phyloP scores from a whole-genome alignment of 2,888 invertebrate genomes.

The Antheraea yamamai region DNA sequence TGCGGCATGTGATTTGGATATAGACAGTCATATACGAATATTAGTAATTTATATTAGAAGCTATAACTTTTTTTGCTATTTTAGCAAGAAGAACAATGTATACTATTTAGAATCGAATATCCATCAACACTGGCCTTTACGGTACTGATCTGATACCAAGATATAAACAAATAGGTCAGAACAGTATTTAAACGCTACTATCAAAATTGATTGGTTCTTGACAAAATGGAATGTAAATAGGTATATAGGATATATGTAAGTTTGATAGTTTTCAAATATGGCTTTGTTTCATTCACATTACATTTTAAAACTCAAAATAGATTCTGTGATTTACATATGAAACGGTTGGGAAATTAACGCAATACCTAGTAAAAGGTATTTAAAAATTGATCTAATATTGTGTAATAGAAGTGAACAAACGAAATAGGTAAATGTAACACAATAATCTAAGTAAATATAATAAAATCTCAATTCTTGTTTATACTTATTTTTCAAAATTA shows the following conservation, averaged over 20 bases:
- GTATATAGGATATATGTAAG: background rate
- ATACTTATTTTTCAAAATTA: background rate
- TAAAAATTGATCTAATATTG: too few relatives aligned
- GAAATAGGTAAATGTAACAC: too few relatives aligned
- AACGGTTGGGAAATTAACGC: too few relatives aligned
- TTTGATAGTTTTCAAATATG: background rate
- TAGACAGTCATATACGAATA: slow-evolving; percentile 15
- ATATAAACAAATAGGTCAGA: background rate
- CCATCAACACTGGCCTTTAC: background rate
- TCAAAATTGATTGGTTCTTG: background rate
- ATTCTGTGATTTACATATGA: too few relatives aligned
- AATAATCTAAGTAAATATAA: background rate
- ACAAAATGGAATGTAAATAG: background rate
- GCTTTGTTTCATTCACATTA: background rate
- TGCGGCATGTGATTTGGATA: slow-evolving; percentile 27
- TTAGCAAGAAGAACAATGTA: background rate
- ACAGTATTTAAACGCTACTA: too few relatives aligned
- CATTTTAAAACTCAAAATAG: background rate
- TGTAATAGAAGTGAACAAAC: too few relatives aligned
- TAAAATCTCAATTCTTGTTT: background rate
- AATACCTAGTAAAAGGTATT: too few relatives aligned
- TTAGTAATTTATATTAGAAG: background rate
- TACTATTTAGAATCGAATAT: background rate
- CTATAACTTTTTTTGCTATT: background rate
- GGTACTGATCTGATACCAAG: background rate